Evolutionary conservation across 2,797 vertebrate species (phyloP).

Genomic region (Spinus olivaceus): DNA sequence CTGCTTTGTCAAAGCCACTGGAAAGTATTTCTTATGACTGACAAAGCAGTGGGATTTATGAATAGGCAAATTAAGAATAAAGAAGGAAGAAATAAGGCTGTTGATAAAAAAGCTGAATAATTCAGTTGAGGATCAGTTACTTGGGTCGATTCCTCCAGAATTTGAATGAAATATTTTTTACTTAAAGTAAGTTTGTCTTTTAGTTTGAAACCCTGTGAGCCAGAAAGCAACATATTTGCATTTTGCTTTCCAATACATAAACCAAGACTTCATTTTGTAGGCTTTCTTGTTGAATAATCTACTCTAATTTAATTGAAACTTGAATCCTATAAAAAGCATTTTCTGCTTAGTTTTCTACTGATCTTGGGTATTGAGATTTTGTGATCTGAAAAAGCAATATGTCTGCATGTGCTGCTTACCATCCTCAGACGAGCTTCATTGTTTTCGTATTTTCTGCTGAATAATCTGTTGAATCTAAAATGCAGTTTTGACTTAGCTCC

Average conservation of each 20-base stretch:
- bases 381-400: conserved; percentile 46
- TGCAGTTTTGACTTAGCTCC: conserved; percentile 16
- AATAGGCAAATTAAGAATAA: conserved; percentile 62
- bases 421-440: conserved; percentile 21
- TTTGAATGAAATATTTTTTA: conserved; percentile 62
- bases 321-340: conserved; percentile 59
- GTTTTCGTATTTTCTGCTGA: conserved; percentile 16
- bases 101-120: conserved; percentile 69
- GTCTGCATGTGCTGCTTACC: conserved; percentile 23
- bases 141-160: conserved; percentile 42
- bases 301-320: conserved; percentile 68
- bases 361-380: conserved; percentile 50
- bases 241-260: conserved; percentile 63
- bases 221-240: conserved; percentile 66
- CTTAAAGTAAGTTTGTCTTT: conserved; percentile 58
- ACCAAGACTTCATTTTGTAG: conserved; percentile 41
- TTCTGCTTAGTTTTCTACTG: conserved; percentile 56
- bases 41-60: conserved; percentile 56
- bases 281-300: conserved; percentile 67
- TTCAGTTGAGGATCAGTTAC: conserved; percentile 63
- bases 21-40: conserved; percentile 57
- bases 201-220: conserved; percentile 53
- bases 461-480: conserved; percentile 54
- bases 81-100: conserved; percentile 44
- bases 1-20: conserved; percentile 54